phyloP scores from a whole-genome alignment of 2,888 invertebrate genomes.

The Machimus atricapillus region DNA sequence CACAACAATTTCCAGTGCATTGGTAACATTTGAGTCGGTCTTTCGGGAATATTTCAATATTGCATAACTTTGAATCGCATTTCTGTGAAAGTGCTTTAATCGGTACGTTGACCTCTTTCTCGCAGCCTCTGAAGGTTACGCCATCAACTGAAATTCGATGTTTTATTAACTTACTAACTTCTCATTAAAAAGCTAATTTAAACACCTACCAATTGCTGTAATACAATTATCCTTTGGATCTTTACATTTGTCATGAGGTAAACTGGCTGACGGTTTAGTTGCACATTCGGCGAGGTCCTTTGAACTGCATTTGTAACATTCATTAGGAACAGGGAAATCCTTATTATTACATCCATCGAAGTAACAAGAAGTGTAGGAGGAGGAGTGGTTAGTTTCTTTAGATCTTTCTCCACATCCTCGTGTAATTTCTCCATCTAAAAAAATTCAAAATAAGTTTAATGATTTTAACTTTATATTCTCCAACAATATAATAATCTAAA shows the following conservation, averaged over 20 bases:
- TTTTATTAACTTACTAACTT: background rate
- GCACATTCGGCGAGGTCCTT: background rate
- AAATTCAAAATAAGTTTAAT: constrained; percentile 33
- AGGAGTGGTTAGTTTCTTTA: background rate
- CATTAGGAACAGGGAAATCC: background rate
- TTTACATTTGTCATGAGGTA: background rate
- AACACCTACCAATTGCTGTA: background rate
- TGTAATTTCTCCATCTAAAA: constrained; percentile 49
- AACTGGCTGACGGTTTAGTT: background rate
- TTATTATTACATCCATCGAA: background rate
- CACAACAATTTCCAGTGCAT: constrained; percentile 27
- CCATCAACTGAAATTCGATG: background rate
- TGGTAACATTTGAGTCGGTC: constrained; percentile 29
- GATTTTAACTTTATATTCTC: background rate
- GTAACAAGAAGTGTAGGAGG: background rate
- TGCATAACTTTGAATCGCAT: constrained; percentile 54
- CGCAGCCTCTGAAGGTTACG: constrained; percentile 54
- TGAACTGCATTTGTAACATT: background rate
- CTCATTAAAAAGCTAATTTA: background rate
- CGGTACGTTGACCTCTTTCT: constrained; percentile 8
- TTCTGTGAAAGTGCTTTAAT: constrained; percentile 47
- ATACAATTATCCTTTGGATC: background rate
- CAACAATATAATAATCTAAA: too few species aligned
- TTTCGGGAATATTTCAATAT: constrained; percentile 53
- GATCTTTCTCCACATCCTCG: background rate